Conservation (phyloP, 1,140 invertebrate species). For the Monochamus saltuarius region DNA sequence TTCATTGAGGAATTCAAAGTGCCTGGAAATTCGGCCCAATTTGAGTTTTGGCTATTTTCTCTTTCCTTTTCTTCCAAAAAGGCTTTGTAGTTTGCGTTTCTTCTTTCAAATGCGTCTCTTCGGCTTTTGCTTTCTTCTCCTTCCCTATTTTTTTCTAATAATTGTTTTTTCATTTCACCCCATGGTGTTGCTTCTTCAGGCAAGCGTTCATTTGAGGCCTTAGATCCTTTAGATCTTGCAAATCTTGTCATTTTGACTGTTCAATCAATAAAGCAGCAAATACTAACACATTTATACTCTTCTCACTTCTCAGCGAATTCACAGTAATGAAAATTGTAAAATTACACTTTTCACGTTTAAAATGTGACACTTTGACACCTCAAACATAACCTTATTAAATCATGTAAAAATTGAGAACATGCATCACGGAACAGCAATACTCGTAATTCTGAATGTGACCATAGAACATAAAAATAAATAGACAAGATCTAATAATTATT, state of each 20-base stretch:
- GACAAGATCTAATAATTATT: no score
- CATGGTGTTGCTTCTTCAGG: slow-evolving; percentile 71
- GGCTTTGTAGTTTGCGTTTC: slow-evolving; percentile 57
- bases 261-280: background rate
- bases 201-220: slow-evolving; percentile 68
- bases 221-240: slow-evolving; percentile 71
- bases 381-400: no score
- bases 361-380: no score
- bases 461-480: no score
- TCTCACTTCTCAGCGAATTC: no score
- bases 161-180: slow-evolving; percentile 66
- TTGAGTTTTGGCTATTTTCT: slow-evolving; percentile 51
- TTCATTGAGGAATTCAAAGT: slow-evolving; percentile 5
- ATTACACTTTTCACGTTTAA: no score
- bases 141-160: slow-evolving; percentile 53
- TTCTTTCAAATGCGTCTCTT: slow-evolving; percentile 54
- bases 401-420: no score
- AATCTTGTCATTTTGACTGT: slow-evolving; percentile 66
- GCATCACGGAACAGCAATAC: no score
- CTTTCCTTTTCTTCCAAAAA: slow-evolving; percentile 58
- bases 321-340: no score
- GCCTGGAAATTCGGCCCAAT: slow-evolving; percentile 57
- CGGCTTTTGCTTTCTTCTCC: slow-evolving; percentile 52
- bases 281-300: no score
- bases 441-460: no score